Conservation (phyloP, 2,888 invertebrate genomes). For the Ectemnius lituratus region DNA sequence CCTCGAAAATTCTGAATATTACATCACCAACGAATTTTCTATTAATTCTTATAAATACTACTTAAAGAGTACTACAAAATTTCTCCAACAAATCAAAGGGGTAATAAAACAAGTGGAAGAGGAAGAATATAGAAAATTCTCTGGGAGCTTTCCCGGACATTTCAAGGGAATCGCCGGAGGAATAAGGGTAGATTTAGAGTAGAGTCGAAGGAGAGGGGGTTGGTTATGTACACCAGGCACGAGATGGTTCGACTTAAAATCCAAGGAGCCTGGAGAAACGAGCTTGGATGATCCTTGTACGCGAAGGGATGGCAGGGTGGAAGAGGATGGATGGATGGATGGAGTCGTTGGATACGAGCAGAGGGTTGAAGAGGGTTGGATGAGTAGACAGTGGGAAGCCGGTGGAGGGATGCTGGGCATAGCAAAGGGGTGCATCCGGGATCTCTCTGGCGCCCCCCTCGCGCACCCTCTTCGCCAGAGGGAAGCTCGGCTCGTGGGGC, state of each 20-base stretch:
- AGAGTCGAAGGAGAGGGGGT: constrained; percentile 16
- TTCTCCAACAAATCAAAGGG: no score
- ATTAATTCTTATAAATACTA: no score
- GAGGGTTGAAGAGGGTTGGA: constrained; percentile 52
- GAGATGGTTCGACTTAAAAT: constrained; percentile 60
- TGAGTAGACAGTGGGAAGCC: constrained; percentile 26
- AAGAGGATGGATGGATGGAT: constrained; percentile 43
- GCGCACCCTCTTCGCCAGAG: constrained; percentile 57
- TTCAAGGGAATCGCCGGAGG: constrained; percentile 9
- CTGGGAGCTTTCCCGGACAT: constrained; percentile 26
- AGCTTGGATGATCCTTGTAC: constrained; percentile 44
- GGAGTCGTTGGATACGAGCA: constrained; percentile 49
- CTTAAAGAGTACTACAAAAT: no score
- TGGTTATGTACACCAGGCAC: constrained; percentile 33
- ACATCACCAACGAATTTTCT: no score
- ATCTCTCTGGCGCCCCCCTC: constrained; percentile 49
- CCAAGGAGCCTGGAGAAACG: constrained; percentile 54
- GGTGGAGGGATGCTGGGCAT: constrained; percentile 61
- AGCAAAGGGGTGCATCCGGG: constrained; percentile 71
- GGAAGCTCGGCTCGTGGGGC: constrained; percentile 69
- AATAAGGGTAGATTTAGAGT: constrained; percentile 50
- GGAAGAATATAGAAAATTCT: no score
- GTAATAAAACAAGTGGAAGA: no score
- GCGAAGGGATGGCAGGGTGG: constrained; percentile 44
- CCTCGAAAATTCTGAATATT: no score